A percentile compares a stretch with the other conserved stretches of the same genome.
These are phyloP conservation scores for Ceryle rudis DNA, from an alignment of 2,797 vertebrate genomes.

Conservation along the genomic window DNA sequence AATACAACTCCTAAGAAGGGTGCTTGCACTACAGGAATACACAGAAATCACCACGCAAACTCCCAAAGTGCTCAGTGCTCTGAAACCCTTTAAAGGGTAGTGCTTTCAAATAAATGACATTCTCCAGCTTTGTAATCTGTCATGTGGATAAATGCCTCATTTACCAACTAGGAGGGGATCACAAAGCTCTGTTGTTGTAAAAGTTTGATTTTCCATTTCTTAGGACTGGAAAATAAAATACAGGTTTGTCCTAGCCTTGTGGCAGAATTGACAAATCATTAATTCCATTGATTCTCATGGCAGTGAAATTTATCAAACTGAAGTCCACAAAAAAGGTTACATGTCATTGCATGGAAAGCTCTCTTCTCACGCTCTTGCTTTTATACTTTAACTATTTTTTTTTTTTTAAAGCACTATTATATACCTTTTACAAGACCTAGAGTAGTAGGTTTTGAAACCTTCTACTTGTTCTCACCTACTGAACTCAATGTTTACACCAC, in stretches of 20 bases:
- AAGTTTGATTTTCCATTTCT: conserved; percentile 62
- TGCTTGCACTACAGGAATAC: not conserved
- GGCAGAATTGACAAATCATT: conserved; percentile 70
- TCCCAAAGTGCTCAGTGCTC: not conserved
- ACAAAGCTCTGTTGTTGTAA: conserved; percentile 34
- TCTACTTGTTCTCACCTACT: not conserved
- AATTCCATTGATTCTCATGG: conserved; percentile 59
- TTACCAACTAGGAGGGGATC: conserved; percentile 19
- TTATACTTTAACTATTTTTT: conserved; percentile 37
- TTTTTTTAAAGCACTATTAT: not conserved
- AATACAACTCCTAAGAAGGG: not conserved
- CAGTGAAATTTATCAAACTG: conserved; percentile 64
- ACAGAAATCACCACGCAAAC: not conserved
- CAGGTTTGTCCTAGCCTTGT: conserved; percentile 60
- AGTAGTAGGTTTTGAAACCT: not conserved
- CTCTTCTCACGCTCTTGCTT: conserved; percentile 29
- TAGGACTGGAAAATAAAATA: conserved; percentile 60
- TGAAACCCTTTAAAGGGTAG: not conserved
- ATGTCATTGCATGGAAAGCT: not conserved
- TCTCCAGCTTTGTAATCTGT: conserved; percentile 16
- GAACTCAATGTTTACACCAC: not conserved
- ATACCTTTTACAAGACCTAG: not conserved
- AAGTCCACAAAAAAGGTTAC: conserved; percentile 50
- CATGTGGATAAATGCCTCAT: conserved; percentile 23
- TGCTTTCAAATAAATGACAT: not conserved